Base-by-base conservation (phyloP, 2,888 invertebrate species). In the Aquatica leii region DNA sequence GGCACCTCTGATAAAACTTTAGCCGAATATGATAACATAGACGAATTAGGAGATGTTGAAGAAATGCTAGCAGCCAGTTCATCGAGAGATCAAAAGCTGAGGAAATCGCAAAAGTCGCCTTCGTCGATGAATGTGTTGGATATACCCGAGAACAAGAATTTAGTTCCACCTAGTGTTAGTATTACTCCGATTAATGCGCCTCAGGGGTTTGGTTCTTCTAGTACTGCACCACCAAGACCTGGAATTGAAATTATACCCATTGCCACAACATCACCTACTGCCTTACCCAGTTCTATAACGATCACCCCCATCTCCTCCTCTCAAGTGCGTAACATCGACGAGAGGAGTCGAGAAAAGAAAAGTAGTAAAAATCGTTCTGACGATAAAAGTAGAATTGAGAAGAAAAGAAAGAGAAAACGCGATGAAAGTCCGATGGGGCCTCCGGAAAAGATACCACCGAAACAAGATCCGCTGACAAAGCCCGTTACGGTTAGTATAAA, bases 231-330 rank as follows among this genome's bases (percentile, higher is more conserved):
- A 70, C 84, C 90, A 59, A 83, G 92, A 21, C 89, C 91, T 0
- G 92, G 91, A 1, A 93, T 95, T 66, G 95, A 95, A 81, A 93
- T 95, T 51, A 93, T 95, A 73, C 94, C 95, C 0, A 87, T 93
- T 64, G 84, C 88, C 1, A n/a, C n/a, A n/a, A 84, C 90, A 6
- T 81, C 89, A 0, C 86, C 88, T 3, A 84, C 90, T 5, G 62
- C 73, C 2, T 79, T 92, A 21, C 90, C 93, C 8, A 91, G 91
- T 74, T 93, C 94, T 0, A 93, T 94, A 61, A 94, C 94, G 0
- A 94, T 95, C 59, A 95, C 94, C 0, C 92, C 94, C 1, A 93
- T 94, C 40, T 85, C 88, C 0, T 83, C 85, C 1, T 82, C 86
- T 5, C 87, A 87, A 77, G 79, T 68, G 82, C 72, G 70, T 67